Conservation (phyloP, 2,888 invertebrate species). For the Amitus sp. region DNA sequence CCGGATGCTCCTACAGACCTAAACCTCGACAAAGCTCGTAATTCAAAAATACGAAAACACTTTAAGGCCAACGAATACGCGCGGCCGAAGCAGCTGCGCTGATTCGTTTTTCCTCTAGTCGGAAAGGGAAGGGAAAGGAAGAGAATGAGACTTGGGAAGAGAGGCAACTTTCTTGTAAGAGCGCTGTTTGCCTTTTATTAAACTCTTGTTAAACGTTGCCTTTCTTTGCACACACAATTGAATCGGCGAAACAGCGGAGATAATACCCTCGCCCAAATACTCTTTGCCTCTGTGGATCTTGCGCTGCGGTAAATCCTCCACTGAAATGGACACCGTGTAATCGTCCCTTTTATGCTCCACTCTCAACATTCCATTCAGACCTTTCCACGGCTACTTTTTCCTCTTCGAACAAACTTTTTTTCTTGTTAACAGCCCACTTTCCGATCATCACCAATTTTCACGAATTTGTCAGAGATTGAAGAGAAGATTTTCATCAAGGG, state of each 20-base stretch:
- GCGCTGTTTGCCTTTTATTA: constrained; percentile 65
- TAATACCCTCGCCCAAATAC: constrained; percentile 49
- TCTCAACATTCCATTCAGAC: constrained; percentile 2
- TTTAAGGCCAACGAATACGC: constrained; percentile 37
- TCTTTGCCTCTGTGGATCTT: constrained; percentile 13
- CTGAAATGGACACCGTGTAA: constrained; percentile 63
- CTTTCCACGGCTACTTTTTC: background rate
- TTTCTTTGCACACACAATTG: constrained; percentile 64
- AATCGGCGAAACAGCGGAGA: constrained; percentile 65
- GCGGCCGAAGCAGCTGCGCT: constrained; percentile 30
- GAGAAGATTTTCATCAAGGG: too few relatives aligned
- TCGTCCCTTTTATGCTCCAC: constrained; percentile 52
- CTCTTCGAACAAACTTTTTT: background rate
- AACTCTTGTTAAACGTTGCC: constrained; percentile 64
- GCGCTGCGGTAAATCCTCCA: constrained; percentile 1
- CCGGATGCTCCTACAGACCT: constrained; percentile 36
- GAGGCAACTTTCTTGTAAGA: constrained; percentile 32
- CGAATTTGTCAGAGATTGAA: background rate
- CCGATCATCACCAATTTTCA: background rate
- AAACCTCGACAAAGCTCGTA: constrained; percentile 40
- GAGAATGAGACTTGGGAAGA: constrained; percentile 25
- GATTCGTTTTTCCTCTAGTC: too few relatives aligned
- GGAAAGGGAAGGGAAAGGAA: constrained; percentile 11
- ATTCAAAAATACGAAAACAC: constrained; percentile 49
- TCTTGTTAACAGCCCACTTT: background rate